Evolutionary conservation across 2,888 invertebrate genomes (phyloP), one percentile per base, ranked within the genome.

Genomic region (Choristoneura rosaceana): DNA sequence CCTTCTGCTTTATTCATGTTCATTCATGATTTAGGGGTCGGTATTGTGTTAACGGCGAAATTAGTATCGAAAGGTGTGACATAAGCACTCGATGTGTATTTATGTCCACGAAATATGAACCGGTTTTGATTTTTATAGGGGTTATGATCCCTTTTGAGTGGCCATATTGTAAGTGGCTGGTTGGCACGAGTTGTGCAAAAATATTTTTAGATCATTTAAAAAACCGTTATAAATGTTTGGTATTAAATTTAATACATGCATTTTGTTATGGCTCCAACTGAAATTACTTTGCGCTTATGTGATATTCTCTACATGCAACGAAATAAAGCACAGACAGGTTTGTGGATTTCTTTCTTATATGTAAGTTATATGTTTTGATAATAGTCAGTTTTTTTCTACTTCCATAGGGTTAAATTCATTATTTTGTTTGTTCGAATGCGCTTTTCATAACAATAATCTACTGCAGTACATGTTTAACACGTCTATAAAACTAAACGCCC

Each of bases 51-150:
- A 89, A 87, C 87, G 88, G 82, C 79, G 80, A 91, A 91, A 93
- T 93, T 93, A 93, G 90, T 88, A 87, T 83, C 81, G 86, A 91
- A 92, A 93, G 93, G 93, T 93, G 93, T 86, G 86, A 90, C 80
- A 83, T 88, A 89, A 87, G 84, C 84, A 86, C 90, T 89, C 87
- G 76, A 87, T 81, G 80, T 78, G 83, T 87, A 91, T 91, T 91
- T 90, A 88, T 83, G 83, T 78, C 82, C 89, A 89, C 88, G 90
- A 79, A 87, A 86, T 84, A 78, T 81, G 88, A 88, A 87, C 87
- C 83, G 90, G 83, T 84, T 87, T 83, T 86, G 88, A 85, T 86
- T 88, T 85, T 85, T 84, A 84, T 84, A 82, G 86, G 87, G 84
- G 79, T 80, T 77, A 78, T 86, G 80, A 86, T 84, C 82, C 83